Conservation (phyloP, 2,888 invertebrate species). For the Chymomyza fuscimana region DNA sequence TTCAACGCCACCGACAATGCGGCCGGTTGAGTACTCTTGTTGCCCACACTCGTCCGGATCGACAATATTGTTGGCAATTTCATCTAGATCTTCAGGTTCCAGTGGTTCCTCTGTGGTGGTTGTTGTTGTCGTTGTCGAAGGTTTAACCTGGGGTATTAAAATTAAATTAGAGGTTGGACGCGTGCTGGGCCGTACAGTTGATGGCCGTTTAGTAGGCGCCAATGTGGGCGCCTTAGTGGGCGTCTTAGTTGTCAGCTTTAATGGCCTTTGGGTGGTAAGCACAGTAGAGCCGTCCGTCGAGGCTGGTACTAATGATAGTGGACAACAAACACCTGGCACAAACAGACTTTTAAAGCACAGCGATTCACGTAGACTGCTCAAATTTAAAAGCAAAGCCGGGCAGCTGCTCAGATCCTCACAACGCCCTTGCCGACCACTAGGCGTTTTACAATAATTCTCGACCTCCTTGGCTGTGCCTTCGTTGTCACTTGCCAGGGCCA, state of each 20-base stretch:
- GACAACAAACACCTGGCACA: conserved; percentile 95
- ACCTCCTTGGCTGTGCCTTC: conserved; percentile 81
- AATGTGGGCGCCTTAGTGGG: conserved; percentile 65
- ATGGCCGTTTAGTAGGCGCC: conserved; percentile 78
- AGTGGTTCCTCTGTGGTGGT: conserved; percentile 80
- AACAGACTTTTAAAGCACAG: conserved; percentile 94
- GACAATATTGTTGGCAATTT: conserved; percentile 69
- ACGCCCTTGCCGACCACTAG: conserved; percentile 88
- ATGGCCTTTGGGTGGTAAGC: conserved; percentile 75
- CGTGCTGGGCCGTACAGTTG: conserved; percentile 70
- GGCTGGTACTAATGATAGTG: conserved; percentile 77
- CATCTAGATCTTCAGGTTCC: conserved; percentile 67
- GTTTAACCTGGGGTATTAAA: conserved; percentile 78
- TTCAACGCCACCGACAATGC: conserved; percentile 94
- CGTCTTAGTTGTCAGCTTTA: conserved; percentile 71
- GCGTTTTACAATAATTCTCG: conserved; percentile 88
- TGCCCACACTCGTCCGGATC: conserved; percentile 87
- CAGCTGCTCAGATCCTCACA: conserved; percentile 94
- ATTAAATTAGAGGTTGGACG: conserved; percentile 70
- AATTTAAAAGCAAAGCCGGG: conserved; percentile 89
- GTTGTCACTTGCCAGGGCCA: conserved; percentile 80
- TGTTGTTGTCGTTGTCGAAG: conserved; percentile 81
- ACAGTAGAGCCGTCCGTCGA: conserved; percentile 66
- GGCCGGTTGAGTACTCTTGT: conserved; percentile 89
- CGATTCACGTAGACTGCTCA: conserved; percentile 90